Percentiles rank a stretch among this genome's conserved stretches.
These are phyloP conservation scores for Ophioninae sp. DNA, from an alignment of 2,888 invertebrate species.

Conservation along the genomic window DNA sequence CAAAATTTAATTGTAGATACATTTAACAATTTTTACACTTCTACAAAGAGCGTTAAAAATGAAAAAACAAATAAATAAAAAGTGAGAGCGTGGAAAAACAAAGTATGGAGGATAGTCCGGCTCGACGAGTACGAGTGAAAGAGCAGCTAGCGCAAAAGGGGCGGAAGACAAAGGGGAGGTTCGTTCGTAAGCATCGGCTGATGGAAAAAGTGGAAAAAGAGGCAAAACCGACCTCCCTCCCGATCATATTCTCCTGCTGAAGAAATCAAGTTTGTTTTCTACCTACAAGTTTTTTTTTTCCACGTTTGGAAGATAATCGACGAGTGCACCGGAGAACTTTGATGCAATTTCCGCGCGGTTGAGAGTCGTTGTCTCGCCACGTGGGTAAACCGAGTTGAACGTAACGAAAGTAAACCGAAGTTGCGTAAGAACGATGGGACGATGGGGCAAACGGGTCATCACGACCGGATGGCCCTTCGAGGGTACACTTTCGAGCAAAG, in stretches of 20 bases:
- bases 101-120: not conserved
- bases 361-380: not conserved
- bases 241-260: constrained; percentile 71
- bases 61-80: no score
- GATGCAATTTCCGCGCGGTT: constrained; percentile 7
- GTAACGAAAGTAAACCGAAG: no score
- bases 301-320: constrained; percentile 43
- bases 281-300: constrained; percentile 72
- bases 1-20: no score
- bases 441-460: not conserved
- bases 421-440: not conserved
- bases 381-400: not conserved
- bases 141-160: not conserved
- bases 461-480: constrained; percentile 13
- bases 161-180: not conserved
- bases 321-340: not conserved
- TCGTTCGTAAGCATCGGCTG: not conserved
- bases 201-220: constrained; percentile 37
- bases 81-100: no score
- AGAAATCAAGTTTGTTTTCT: constrained; percentile 76
- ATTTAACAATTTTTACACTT: no score
- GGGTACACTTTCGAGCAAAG: constrained; percentile 59
- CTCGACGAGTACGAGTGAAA: not conserved
- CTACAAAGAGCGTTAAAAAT: no score
- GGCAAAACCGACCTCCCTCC: constrained; percentile 33